Evolutionary conservation across 2,113 vertebrate genomes (phyloP), one percentile per base, ranked within the genome.

Genomic region (Hymenochirus boettgeri): DNA sequence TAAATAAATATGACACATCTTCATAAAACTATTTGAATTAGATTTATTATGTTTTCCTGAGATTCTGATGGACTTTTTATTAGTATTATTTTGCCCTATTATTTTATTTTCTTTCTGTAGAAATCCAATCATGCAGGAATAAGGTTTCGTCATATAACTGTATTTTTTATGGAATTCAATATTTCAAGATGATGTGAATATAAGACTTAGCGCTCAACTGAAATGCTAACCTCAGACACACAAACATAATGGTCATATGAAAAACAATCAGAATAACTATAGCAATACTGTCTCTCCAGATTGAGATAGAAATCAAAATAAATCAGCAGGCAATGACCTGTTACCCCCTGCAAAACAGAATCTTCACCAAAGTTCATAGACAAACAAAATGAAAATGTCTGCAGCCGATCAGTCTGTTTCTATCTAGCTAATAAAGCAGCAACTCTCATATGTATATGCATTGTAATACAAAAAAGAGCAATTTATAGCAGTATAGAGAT

Each of bases 271-370:
- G n/a, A 57, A 50, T 50, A 51, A 65, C 48, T 65, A n/a, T 65
- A 3, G 18, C 2, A 24, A 26, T 27, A 21, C 21, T 23, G 21
- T 35, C 45, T 29, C 23, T 37, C 45, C 25, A 50, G 54, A 37
- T 19, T 37, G 27, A 52, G 31, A 52, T 39, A 62, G 37, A 58
- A 37, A 51, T 33, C 51, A 45, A 27, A 22, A 19, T 18, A 18
- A 13, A 65, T 56, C 52, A 46, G 26, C 53, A 65, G 42, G 19
- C 62, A 47, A 65, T 65, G 52, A 65, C 52, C 62, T 39, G 11
- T 37, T 25, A 56, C 42, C 33, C n/a, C 21, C 24, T 22, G 18
- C 12, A 46, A 17, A 55, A 64, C 37, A 56, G 18, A 63, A 45
- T 7, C 33, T 18, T 63, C 51, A 21, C 37, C 9, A 10, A 18